These are phyloP conservation scores for Scaeva pyrastri DNA, from an alignment of 2,888 invertebrate species.

Conservation along the genomic window DNA sequence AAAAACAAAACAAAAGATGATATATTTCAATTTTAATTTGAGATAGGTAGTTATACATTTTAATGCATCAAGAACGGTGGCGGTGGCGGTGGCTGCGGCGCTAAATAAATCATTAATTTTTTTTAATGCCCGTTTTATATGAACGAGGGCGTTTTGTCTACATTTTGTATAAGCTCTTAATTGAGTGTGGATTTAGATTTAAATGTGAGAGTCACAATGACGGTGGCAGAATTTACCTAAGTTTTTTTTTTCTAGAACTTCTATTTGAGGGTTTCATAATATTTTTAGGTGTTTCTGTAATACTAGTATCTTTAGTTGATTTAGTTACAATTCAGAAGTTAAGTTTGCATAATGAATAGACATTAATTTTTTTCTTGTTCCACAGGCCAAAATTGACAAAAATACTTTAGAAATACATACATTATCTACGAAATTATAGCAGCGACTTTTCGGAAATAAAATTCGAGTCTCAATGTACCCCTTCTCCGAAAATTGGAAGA, in stretches of 20 bases:
- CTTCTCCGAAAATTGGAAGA: too few relatives aligned
- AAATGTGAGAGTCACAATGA: constrained; percentile 3
- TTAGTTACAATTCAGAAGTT: too few relatives aligned
- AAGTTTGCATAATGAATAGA: too few relatives aligned
- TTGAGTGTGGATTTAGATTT: background rate
- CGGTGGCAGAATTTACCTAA: background rate
- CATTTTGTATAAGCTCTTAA: background rate
- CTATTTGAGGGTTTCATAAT: background rate
- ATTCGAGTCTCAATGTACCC: too few relatives aligned
- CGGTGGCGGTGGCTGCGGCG: too few relatives aligned
- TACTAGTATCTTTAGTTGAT: too few relatives aligned
- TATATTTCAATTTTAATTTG: constrained; percentile 1
- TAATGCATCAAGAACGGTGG: background rate
- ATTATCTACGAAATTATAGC: too few relatives aligned
- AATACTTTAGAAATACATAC: too few relatives aligned
- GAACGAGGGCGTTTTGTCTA: background rate
- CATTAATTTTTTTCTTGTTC: too few relatives aligned
- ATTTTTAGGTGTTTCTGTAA: background rate
- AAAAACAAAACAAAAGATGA: constrained; percentile 16
- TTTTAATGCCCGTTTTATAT: background rate
- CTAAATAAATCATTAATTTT: background rate
- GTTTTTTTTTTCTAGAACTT: background rate
- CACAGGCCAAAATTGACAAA: too few relatives aligned
- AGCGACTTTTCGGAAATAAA: too few relatives aligned
- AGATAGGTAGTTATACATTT: background rate